Percentiles rank a stretch among this genome's conserved stretches.
These are phyloP conservation scores for Zaprionus obscuricornis DNA, from an alignment of 2,888 invertebrate species.

Conservation along the genomic window DNA sequence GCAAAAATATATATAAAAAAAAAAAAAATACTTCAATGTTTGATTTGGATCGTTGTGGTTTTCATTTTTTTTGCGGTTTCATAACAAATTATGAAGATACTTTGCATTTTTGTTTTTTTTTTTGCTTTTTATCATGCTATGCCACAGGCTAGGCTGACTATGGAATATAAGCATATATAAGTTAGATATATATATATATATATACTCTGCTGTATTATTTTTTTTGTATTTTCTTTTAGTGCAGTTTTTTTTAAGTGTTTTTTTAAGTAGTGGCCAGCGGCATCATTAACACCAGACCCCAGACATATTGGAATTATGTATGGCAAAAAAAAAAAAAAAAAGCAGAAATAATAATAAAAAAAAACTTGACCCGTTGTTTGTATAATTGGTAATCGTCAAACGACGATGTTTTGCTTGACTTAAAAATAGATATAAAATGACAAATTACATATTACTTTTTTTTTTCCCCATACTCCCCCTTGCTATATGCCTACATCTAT, in stretches of 20 bases:
- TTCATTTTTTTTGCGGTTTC: conserved; percentile 44
- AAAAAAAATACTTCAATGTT: conserved; percentile 29
- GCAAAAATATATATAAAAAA: conserved; percentile 13
- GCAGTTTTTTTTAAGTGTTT: conserved; percentile 9
- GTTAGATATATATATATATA: no score
- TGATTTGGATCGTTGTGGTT: conserved; percentile 41
- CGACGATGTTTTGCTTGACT: conserved; percentile 8
- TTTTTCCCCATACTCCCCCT: no score
- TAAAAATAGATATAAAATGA: no score
- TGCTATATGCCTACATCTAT: no score
- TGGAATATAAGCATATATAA: background rate
- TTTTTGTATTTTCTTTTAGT: conserved; percentile 3
- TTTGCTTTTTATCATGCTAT: conserved; percentile 5
- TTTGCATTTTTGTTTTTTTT: conserved; percentile 28
- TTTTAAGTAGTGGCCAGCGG: conserved; percentile 4
- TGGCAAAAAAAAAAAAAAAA: no score
- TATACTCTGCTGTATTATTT: conserved; percentile 6
- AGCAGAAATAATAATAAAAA: no score
- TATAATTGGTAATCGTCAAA: conserved; percentile 11
- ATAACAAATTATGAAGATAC: conserved; percentile 52
- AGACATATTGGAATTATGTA: conserved; percentile 20
- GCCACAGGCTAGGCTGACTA: conserved; percentile 1
- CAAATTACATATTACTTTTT: no score
- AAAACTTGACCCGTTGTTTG: conserved; percentile 14
- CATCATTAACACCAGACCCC: conserved; percentile 42